A percentile compares a stretch with the other conserved stretches of the same genome.
phyloP scores from a whole-genome alignment of 92 coral and sea anemone species.

The Heliopora coerulea region DNA sequence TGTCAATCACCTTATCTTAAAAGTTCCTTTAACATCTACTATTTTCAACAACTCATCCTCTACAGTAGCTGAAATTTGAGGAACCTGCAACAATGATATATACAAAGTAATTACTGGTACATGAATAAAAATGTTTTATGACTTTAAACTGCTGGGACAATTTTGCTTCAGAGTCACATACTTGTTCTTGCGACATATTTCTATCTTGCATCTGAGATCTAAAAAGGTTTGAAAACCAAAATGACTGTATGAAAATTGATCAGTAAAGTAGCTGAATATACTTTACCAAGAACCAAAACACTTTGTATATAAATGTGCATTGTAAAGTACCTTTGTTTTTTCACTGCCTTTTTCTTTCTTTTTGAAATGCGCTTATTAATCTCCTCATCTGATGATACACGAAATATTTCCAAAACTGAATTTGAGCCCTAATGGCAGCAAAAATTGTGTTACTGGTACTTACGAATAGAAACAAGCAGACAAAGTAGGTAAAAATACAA shows the following conservation, averaged over 20 bases:
- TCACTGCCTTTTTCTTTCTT: conserved; percentile 62
- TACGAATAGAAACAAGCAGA: no score
- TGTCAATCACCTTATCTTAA: conserved; percentile 77
- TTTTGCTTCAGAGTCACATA: background rate
- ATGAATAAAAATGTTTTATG: no score
- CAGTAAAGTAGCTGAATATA: background rate
- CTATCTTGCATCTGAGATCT: conserved; percentile 15
- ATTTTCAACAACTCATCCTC: conserved; percentile 69
- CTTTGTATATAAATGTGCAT: background rate
- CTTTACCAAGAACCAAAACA: background rate
- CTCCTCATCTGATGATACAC: conserved; percentile 80
- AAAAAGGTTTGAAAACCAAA: background rate
- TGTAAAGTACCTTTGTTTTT: conserved; percentile 53
- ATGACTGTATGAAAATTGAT: background rate
- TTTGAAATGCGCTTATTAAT: conserved; percentile 69
- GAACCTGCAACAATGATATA: background rate
- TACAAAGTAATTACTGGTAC: background rate
- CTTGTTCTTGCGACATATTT: background rate
- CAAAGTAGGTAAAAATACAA: no score
- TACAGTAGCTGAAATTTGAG: conserved; percentile 35
- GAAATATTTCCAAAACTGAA: conserved; percentile 80
- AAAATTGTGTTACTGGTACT: no score
- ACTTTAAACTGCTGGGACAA: conserved; percentile 22
- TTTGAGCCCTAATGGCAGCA: conserved; percentile 81
- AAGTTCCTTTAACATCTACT: conserved; percentile 58